phyloP scores from a whole-genome alignment of 2,888 invertebrate species.

The Chloroclysta siterata region DNA sequence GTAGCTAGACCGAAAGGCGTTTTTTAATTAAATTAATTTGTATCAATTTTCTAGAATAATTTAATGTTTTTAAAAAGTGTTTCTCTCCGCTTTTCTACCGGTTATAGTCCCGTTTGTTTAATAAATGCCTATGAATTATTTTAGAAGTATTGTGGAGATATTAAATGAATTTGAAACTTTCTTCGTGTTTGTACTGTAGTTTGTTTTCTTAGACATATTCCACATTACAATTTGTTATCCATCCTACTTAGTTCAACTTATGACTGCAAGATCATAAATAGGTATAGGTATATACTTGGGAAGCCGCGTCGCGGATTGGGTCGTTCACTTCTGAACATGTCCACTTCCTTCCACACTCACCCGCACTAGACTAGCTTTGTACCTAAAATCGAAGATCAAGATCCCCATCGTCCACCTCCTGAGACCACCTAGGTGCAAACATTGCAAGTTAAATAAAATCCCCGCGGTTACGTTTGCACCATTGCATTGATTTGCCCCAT shows the following conservation, averaged over 20 bases:
- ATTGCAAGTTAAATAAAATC: no score
- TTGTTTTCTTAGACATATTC: constrained; percentile 53
- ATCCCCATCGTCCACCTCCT: no score
- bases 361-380: no score
- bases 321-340: no score
- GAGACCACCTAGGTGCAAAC: no score
- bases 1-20: constrained; percentile 34
- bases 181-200: constrained; percentile 70
- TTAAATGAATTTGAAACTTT: constrained; percentile 84
- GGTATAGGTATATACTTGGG: no score
- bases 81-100: constrained; percentile 58
- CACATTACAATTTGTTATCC: constrained; percentile 32
- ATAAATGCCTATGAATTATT: constrained; percentile 68
- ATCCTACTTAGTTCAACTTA: constrained; percentile 29
- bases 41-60: constrained; percentile 42
- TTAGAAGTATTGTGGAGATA: constrained; percentile 80
- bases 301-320: no score
- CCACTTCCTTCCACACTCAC: no score
- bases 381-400: no score
- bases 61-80: constrained; percentile 43
- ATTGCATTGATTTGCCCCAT: no score
- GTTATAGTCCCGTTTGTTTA: constrained; percentile 66
- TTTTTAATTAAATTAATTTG: constrained; percentile 41
- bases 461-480: no score
- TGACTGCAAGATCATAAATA: no score